These are phyloP conservation scores for Benitochromis conjunctus DNA, from an alignment of 2,113 vertebrate species.

Conservation along the genomic window DNA sequence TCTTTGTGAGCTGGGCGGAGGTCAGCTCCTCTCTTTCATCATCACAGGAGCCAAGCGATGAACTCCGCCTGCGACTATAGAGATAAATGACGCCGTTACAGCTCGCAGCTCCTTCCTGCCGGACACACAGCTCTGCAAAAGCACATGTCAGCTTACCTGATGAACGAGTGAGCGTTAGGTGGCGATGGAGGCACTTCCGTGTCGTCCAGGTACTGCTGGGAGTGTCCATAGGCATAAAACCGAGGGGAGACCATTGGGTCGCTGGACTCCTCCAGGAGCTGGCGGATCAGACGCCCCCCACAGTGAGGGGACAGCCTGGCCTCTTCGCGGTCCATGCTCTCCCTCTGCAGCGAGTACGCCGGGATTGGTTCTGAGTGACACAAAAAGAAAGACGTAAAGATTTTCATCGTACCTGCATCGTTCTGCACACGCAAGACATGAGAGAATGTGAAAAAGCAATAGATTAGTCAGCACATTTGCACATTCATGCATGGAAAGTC, in stretches of 20 bases:
- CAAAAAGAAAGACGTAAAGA: not conserved
- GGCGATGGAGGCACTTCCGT: constrained; percentile 96
- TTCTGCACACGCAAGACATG: not conserved
- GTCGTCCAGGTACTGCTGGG: constrained; percentile 92
- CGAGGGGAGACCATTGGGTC: constrained; percentile 97
- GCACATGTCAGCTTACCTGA: constrained; percentile 76
- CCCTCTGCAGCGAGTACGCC: constrained; percentile 84
- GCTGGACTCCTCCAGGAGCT: constrained; percentile 87
- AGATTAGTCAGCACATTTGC: not conserved
- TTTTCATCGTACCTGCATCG: not conserved
- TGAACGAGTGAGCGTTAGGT: constrained; percentile 92
- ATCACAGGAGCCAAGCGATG: constrained; percentile 88
- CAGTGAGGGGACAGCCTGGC: constrained; percentile 86
- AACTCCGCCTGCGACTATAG: constrained; percentile 86
- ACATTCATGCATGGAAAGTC: not conserved
- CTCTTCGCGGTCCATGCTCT: constrained; percentile 82
- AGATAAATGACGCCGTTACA: not conserved
- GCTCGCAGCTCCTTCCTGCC: not conserved
- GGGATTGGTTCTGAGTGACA: constrained; percentile 82
- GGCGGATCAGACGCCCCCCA: constrained; percentile 85
- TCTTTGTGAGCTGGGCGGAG: constrained; percentile 87
- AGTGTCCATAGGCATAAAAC: constrained; percentile 90
- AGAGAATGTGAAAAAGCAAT: not conserved
- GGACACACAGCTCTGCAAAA: not conserved
- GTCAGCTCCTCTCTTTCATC: constrained; percentile 87